Evolutionary conservation across 1,140 invertebrate genomes (phyloP), one percentile per base, ranked within the genome.

Genomic region (Drosophila orena): DNA sequence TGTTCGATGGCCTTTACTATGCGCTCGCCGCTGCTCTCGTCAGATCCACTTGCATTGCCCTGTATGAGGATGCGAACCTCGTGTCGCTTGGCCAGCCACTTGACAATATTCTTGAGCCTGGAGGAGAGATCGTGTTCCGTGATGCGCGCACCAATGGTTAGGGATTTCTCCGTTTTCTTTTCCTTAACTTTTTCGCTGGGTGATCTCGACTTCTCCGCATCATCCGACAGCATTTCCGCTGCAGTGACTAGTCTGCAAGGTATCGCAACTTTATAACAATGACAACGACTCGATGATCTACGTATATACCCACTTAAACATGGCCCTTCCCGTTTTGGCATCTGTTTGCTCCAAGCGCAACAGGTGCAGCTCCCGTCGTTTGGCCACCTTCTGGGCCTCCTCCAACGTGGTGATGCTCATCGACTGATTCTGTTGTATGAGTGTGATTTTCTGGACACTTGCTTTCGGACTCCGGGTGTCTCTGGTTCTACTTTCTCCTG

Each of bases 281-380:
- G 7, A 37, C 38, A n/a, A 12, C 17, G 3, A 4, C 15, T 0
- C 34, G 4, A 5, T 11, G 0, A 20, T 15, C 8, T 10, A 8
- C 30, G 8, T 30, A 0, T n/a, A 37, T 14, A 46, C 65, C 8
- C 30, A 93, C 93, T 94, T 94, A 80, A 95, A 96, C 27, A 95
- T 89, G 15, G 94, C 93, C 43, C 95, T 92, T 27, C 94, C 92
- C 3, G 94, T 94, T 92, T 95, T 95, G 1, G 93, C 92, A 85
- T 95, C 94, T 7, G 93, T 90, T 88, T 96, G 94, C 37, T 94
- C 85, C 30, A 95, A 90, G 90, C 95, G 95, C 1, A 96, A 92
- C 43, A 96, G 85, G 90, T 95, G 95, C 57, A 96, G 92, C 5
- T 89, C 84, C 3, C 94, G 92, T 22, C 94, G 91, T 66, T 93